A percentile compares a stretch with the other conserved stretches of the same genome.
Conservation (phyloP, 2,797 vertebrate species). For the Xenopus petersii region DNA sequence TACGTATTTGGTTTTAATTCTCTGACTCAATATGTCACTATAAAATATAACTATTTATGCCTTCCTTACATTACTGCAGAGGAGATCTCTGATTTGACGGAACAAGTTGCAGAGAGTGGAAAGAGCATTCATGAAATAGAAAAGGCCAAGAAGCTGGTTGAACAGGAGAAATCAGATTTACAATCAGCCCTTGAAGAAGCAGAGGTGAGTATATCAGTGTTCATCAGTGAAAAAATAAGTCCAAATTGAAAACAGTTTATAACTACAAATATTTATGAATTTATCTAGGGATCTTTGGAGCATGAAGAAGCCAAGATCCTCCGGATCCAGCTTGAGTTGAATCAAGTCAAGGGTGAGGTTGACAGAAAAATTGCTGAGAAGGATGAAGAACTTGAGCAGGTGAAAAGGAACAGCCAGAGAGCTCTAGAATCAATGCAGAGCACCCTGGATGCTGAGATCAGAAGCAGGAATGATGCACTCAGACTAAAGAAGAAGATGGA, state of each 20-base stretch:
- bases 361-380: constrained; percentile 83
- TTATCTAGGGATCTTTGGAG: constrained; percentile 68
- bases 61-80: constrained; percentile 47
- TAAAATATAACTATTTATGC: too few species aligned
- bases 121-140: constrained; percentile 67
- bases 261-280: background rate
- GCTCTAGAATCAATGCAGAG: constrained; percentile 80
- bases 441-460: constrained; percentile 77
- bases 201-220: constrained; percentile 57
- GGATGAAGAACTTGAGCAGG: constrained; percentile 86
- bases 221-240: constrained; percentile 30
- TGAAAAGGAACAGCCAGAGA: constrained; percentile 84
- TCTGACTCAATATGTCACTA: too few species aligned
- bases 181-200: constrained; percentile 69
- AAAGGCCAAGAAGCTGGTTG: constrained; percentile 65
- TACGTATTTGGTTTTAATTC: too few species aligned
- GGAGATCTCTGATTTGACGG: constrained; percentile 66
- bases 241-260: constrained; percentile 44
- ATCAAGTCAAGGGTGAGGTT: constrained; percentile 81
- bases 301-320: constrained; percentile 87
- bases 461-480: constrained; percentile 83
- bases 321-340: constrained; percentile 81
- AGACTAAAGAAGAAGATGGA: constrained; percentile 92
- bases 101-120: constrained; percentile 63
- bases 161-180: constrained; percentile 69